phyloP scores from a whole-genome alignment of 1,140 invertebrate genomes.

The Apocrypta bakeri region DNA sequence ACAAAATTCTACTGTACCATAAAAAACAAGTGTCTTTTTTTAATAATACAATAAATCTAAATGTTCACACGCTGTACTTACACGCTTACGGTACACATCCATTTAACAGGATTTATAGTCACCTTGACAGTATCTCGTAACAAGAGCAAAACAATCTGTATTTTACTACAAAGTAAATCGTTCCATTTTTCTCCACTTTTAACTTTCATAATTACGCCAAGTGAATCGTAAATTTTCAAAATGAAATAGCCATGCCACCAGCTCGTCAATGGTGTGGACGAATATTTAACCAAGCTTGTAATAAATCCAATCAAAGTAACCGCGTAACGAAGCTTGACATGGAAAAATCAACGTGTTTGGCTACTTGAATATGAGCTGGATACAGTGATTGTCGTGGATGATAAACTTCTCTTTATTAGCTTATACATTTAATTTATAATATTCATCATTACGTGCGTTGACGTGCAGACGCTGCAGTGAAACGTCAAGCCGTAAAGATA shows the following conservation, averaged over 20 bases:
- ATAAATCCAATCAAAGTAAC: neutral
- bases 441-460: neutral
- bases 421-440: slow-evolving; percentile 16
- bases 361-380: neutral
- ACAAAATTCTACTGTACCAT: neutral
- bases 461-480: neutral
- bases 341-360: neutral
- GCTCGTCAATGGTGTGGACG: neutral
- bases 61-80: neutral
- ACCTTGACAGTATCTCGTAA: neutral
- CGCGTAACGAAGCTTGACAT: neutral
- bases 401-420: neutral
- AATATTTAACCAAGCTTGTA: neutral
- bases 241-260: neutral
- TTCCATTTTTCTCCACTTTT: neutral
- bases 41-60: neutral
- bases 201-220: too few relatives aligned
- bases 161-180: neutral
- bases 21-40: neutral
- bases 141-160: neutral
- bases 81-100: neutral
- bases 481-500: neutral
- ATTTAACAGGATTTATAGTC: neutral
- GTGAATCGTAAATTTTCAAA: neutral
- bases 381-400: neutral